Evolutionary conservation across 2,888 invertebrate species (phyloP).

Genomic region (Nomada lathburiana): DNA sequence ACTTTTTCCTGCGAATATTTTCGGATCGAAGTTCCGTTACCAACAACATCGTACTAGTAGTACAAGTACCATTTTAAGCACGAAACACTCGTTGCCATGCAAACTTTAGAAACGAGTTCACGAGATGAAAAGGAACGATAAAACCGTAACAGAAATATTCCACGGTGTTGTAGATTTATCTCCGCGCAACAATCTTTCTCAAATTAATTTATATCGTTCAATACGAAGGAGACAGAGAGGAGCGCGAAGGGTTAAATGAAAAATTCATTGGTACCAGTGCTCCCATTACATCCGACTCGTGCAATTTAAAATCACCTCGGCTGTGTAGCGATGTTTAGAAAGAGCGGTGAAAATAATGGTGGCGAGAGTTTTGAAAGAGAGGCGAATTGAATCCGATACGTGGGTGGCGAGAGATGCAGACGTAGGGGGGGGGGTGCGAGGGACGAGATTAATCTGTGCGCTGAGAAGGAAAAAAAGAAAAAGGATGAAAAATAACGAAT

Average conservation of each 20-base stretch:
- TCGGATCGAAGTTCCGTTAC: not conserved
- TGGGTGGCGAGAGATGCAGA: conserved; percentile 32
- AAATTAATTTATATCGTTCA: not conserved
- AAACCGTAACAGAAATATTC: conserved; percentile 16
- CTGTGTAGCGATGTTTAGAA: conserved; percentile 39
- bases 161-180: not conserved
- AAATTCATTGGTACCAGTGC: conserved; percentile 26
- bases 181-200: not conserved
- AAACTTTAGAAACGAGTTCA: not conserved
- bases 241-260: conserved; percentile 10
- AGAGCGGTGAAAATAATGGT: conserved; percentile 45
- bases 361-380: conserved; percentile 38
- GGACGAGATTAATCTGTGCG: conserved; percentile 55
- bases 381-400: conserved; percentile 41
- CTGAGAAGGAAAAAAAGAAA: conserved; percentile 46
- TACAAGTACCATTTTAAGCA: not conserved
- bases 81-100: not conserved
- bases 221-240: not conserved
- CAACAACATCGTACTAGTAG: not conserved
- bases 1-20: conserved; percentile 15
- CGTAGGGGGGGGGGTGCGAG: conserved; percentile 15
- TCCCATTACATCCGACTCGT: not conserved
- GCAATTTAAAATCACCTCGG: conserved; percentile 29
- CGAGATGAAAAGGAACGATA: not conserved
- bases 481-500: conserved; percentile 64